Evolutionary conservation across 2,797 vertebrate genomes (phyloP), one percentile per base, ranked within the genome.

Genomic region (Amblyopsis hoosieri): DNA sequence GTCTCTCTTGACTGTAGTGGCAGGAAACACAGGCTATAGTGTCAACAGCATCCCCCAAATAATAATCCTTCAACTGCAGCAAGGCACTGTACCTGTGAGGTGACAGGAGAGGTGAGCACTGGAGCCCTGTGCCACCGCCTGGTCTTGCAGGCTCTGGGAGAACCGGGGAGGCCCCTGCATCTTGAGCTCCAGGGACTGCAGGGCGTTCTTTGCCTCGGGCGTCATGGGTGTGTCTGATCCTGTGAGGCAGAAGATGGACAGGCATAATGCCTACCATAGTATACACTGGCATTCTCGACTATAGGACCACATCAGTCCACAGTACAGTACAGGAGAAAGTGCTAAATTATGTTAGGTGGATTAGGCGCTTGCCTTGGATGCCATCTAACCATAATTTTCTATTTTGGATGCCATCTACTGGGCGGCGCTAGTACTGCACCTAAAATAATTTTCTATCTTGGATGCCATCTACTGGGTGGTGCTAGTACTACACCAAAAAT

Each of bases 101-200:
- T 90, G 85, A 65, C 93, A 94, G 1, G 83, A 79, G 47, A 95
- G 87, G 2, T 60, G 69, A 48, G 31, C 50, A 0, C 17, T 82
- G 62, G 87, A 86, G 19, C 89, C 91, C 59, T n/a, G 71, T 11
- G 76, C 23, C 3, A 88, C 85, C 0, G 80, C 86, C 63, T 74
- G 76, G 62, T 92, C 92, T 29, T 17, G 5, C 37, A 86, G 81
- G 12, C 54, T 67, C 75, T 86, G 73, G 0, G 54, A 87, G 80
- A 94, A 92, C 45, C 50, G 51, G 0, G 92, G 90, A 8, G 86
- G 83, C n/a, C 0, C 56, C 13, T 76, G 90, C 82, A 93, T 76
- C 72, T 92, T 90, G 15, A 62, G 76, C 67, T 94, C 92, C 75
- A 94, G 78, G 56, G 88, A 79, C 19, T 48, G 42, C 0, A 92